Evolutionary conservation across 1,140 invertebrate species (phyloP), one percentile per base, ranked within the genome.

Genomic region (Orius insidiosus): DNA sequence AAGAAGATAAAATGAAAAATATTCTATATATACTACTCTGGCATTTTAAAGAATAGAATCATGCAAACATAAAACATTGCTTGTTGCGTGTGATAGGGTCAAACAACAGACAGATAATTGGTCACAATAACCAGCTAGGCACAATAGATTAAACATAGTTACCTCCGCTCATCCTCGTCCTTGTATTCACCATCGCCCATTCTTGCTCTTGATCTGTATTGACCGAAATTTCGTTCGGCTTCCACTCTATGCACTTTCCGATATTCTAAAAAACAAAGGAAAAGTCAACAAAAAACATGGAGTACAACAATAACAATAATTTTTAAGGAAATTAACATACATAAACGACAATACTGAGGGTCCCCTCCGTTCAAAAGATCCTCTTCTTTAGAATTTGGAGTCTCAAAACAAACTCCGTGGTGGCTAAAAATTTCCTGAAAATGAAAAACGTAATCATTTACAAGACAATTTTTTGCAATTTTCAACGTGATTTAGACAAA

Each of bases 151-250:
- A 66, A 19, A 68, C 70, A 54, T 68, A 71, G 2, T 68, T 58
- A 10, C 68, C 71, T 36, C 68, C 59, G 42, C 62, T 63, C 40
- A 69, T 60, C 47, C 66, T 48, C n/a, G 37, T 72, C 52, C 80
- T 74, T 19, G 78, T 78, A 52, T 82, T 76, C 4, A 85, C 78
- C 33, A 85, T 64, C 2, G 80, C 78, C 82, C 82, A 85, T 60
- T 85, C 80, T 54, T 79, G 74, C 59, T 83, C 80, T 57, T 80
- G 76, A 53, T 82, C 79, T 5, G 75, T 75, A 52, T 80, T 78
- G 14, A 81, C 72, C 34, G 75, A 71, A 41, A 77, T 69, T 57
- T 78, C 80, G 50, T 74, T 74, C 3, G 79, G 78, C 58, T 76
- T 76, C 84, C 83, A 87, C 63, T 85, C 82, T 32, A 87, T 72